These are phyloP conservation scores for Melanaphis sacchari DNA, from an alignment of 1,140 invertebrate genomes.

Conservation along the genomic window DNA sequence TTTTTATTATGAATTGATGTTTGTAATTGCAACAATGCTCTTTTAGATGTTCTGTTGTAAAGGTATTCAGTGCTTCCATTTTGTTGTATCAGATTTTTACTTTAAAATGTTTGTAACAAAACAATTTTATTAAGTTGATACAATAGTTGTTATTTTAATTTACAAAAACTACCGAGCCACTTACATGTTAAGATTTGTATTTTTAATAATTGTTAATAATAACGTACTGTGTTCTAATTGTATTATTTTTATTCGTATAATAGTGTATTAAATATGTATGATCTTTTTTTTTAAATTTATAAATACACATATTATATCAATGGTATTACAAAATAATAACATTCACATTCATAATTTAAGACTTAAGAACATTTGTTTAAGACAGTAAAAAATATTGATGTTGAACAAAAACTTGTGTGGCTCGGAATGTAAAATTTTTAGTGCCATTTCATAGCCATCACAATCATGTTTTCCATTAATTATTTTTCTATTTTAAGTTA, in stretches of 20 bases:
- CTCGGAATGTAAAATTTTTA: neutral
- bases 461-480: neutral
- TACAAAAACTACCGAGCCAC: conserved; percentile 24
- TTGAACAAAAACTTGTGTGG: neutral
- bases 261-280: neutral
- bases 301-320: neutral
- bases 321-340: neutral
- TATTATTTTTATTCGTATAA: conserved; percentile 19
- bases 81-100: neutral
- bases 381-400: neutral
- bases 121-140: neutral
- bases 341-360: neutral
- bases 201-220: conserved; percentile 19
- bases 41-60: neutral
- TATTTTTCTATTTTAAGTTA: neutral
- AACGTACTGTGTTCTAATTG: neutral
- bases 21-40: neutral
- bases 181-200: neutral
- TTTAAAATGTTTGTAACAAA: neutral
- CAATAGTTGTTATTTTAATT: neutral
- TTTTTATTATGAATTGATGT: neutral
- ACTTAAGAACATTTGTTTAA: neutral
- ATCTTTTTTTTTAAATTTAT: neutral
- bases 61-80: conserved; percentile 37
- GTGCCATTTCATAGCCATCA: neutral